Conservation (phyloP, 2,113 vertebrate species). For the Pituophis catenifer region DNA sequence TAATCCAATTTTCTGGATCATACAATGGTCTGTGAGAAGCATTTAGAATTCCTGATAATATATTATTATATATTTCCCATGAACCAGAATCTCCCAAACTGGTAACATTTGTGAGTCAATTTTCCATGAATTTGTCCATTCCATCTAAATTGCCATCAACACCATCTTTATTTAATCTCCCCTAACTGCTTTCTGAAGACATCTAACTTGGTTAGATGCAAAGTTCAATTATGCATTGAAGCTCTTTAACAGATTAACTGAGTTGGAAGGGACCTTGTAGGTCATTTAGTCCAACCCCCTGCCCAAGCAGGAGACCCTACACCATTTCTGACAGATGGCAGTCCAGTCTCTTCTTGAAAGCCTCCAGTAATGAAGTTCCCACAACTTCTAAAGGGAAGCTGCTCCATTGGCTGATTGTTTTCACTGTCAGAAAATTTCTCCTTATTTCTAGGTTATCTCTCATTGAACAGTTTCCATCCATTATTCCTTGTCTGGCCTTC, state of each 20-base stretch:
- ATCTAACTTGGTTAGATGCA: neutral
- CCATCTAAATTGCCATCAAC: neutral
- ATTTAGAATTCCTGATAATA: neutral
- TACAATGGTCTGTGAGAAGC: neutral
- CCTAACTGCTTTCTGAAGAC: neutral
- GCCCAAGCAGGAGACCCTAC: too few relatives aligned
- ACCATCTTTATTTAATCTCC: neutral
- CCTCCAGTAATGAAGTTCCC: too few relatives aligned
- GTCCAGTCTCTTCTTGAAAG: too few relatives aligned
- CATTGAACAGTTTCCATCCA: too few relatives aligned
- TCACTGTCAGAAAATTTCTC: too few relatives aligned
- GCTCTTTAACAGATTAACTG: neutral
- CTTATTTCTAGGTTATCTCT: too few relatives aligned
- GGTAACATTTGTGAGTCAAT: neutral
- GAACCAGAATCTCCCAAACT: neutral
- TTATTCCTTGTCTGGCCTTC: too few relatives aligned
- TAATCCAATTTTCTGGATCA: neutral
- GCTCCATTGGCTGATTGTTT: too few relatives aligned
- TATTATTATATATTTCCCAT: neutral
- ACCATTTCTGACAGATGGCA: too few relatives aligned
- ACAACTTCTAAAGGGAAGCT: too few relatives aligned
- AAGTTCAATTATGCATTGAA: neutral
- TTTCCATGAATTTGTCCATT: neutral
- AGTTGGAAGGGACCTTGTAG: too few relatives aligned
- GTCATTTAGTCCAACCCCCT: too few relatives aligned